A percentile compares a stretch with the other conserved stretches of the same genome.
Conservation (phyloP, 2,113 vertebrate species). For the Athene cunicularia region DNA sequence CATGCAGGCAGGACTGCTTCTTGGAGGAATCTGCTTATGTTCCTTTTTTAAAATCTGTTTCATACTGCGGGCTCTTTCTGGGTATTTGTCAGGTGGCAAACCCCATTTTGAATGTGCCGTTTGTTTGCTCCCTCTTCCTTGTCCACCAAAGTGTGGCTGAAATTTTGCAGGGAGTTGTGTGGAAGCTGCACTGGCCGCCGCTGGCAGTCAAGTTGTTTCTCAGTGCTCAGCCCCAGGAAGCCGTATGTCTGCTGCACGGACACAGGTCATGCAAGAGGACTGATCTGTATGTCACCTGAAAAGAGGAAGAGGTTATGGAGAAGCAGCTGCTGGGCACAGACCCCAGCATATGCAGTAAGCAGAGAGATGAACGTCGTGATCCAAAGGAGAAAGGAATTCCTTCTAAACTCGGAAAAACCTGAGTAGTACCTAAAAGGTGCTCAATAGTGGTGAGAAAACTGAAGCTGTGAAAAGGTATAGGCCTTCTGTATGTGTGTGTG, state of each 20-base stretch:
- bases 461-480: background rate
- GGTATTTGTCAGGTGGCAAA: background rate
- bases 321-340: background rate
- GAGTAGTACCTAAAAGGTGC: background rate
- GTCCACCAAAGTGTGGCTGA: background rate
- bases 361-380: accelerated
- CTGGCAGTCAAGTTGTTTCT: background rate
- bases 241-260: accelerated
- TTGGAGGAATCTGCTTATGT: background rate
- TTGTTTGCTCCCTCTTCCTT: background rate
- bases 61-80: background rate
- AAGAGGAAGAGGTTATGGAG: background rate
- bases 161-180: background rate
- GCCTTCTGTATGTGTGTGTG: background rate
- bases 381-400: background rate
- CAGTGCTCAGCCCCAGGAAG: background rate
- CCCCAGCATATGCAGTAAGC: background rate
- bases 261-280: background rate
- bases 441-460: background rate
- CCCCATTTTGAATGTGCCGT: background rate
- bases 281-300: accelerated
- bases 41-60: background rate
- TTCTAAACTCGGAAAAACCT: background rate
- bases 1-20: background rate
- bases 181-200: background rate